Evolutionary conservation across 2,797 vertebrate genomes (phyloP).

Genomic region (Lateolabrax maculatus): DNA sequence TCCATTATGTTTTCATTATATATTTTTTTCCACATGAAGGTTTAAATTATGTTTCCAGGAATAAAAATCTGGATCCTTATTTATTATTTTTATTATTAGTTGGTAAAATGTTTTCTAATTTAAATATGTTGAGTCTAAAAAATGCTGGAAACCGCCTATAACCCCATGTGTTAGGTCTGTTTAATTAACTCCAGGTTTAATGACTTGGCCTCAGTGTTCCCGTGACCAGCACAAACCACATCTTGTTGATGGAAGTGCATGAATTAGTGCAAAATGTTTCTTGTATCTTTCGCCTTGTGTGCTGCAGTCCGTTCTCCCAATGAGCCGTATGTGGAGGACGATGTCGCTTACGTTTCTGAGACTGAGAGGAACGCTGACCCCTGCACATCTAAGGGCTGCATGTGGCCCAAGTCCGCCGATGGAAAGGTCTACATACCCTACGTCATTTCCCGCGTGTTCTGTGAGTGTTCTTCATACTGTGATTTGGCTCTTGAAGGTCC

Average conservation of each 20-base stretch:
- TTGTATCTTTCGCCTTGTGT: background rate
- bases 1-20: background rate
- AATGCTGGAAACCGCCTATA: background rate
- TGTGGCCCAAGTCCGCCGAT: slow-evolving; percentile 70
- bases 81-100: background rate
- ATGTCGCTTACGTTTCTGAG: slow-evolving; percentile 39
- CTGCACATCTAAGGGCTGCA: slow-evolving; percentile 48
- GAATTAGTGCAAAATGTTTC: background rate
- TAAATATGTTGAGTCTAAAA: background rate
- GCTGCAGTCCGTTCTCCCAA: slow-evolving; percentile 35
- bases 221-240: background rate
- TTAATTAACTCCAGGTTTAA: no score
- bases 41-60: no score
- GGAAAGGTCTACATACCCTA: slow-evolving; percentile 75
- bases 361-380: slow-evolving; percentile 62
- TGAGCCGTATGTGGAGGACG: slow-evolving; percentile 55
- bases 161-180: no score
- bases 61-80: no score
- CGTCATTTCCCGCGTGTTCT: slow-evolving; percentile 57
- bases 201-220: background rate
- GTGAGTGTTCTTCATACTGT: slow-evolving; percentile 36
- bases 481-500: background rate
- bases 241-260: background rate
- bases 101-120: background rate
- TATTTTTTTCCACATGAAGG: background rate